Evolutionary conservation across 1,140 invertebrate genomes (phyloP).

Genomic region (Thalassaphorura encarpata): DNA sequence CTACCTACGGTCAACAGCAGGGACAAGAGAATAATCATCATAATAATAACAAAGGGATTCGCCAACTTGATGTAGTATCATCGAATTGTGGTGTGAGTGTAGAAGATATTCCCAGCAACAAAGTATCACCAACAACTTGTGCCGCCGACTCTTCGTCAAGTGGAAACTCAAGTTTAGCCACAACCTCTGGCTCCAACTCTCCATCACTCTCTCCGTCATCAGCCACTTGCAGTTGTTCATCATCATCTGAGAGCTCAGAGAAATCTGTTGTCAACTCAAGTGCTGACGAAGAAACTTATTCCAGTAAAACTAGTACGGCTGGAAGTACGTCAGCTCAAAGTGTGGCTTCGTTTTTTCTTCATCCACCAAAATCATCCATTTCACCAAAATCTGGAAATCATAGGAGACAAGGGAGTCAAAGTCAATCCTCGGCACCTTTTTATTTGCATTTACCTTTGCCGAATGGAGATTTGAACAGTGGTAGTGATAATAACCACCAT

Average conservation of each 20-base stretch:
- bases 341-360: conserved; percentile 20
- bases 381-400: conserved; percentile 41
- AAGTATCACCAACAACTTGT: conserved; percentile 8
- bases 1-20: neutral
- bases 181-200: conserved; percentile 16
- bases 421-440: conserved; percentile 50
- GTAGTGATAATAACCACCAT: neutral
- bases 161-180: conserved; percentile 26
- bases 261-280: neutral
- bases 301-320: neutral
- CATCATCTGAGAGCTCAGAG: conserved; percentile 4
- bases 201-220: conserved; percentile 17
- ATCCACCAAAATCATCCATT: conserved; percentile 19
- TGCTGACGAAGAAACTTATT: neutral
- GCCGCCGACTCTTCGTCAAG: conserved; percentile 22
- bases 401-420: conserved; percentile 38
- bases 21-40: neutral
- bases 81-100: no score
- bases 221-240: conserved; percentile 11
- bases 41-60: no score
- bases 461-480: no score
- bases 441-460: conserved; percentile 55
- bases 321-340: neutral
- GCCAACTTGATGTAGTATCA: no score
- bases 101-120: no score